A percentile compares a stretch with the other conserved stretches of the same genome.
Conservation (phyloP, 53 echinoderm and acorn worm species). For the Echinometra lucunter region DNA sequence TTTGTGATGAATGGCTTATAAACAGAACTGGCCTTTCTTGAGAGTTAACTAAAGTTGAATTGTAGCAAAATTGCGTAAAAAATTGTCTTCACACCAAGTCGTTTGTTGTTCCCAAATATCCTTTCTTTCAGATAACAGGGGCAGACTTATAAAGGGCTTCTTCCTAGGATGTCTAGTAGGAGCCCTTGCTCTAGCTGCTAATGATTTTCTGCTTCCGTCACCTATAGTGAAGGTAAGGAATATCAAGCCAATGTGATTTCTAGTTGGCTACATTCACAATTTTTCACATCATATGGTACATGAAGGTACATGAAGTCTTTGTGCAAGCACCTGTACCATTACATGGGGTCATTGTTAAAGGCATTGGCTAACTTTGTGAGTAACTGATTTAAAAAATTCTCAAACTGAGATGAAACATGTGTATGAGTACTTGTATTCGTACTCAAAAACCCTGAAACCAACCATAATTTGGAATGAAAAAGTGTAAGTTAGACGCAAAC, state of each 20-base stretch:
- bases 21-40: too few species aligned
- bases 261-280: neutral
- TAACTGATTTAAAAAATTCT: too few species aligned
- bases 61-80: neutral
- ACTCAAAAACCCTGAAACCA: too few species aligned
- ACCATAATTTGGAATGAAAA: too few species aligned
- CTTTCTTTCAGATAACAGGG: conserved; percentile 1
- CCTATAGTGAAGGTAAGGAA: conserved; percentile 34
- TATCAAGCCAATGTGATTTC: neutral
- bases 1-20: too few species aligned
- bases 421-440: too few species aligned
- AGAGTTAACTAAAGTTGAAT: neutral
- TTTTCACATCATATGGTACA: too few species aligned
- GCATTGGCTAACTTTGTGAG: too few species aligned
- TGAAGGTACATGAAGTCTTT: too few species aligned
- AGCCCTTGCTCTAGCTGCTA: conserved; percentile 33
- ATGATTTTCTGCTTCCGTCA: conserved; percentile 34
- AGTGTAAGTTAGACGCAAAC: too few species aligned
- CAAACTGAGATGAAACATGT: too few species aligned
- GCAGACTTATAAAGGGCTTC: conserved; percentile 19
- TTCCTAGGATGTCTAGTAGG: conserved; percentile 47
- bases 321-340: neutral
- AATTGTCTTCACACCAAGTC: neutral
- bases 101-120: neutral
- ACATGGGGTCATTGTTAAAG: neutral